Evolutionary conservation across 2,888 invertebrate genomes (phyloP), one percentile per base, ranked within the genome.

Genomic region (Dusona sp.): DNA sequence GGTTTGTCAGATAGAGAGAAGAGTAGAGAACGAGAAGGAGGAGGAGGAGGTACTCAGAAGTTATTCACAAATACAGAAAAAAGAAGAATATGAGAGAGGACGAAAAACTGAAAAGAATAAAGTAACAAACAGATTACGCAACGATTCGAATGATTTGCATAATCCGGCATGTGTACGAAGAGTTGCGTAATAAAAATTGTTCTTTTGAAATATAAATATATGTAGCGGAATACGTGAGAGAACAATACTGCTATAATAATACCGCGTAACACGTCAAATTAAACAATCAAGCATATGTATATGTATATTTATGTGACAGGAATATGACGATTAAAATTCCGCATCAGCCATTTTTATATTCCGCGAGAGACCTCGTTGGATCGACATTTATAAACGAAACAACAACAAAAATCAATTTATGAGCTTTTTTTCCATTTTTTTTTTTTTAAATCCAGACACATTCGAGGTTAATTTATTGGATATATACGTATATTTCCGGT

Each of bases 101-200:
- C 22, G 38, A 78, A 88, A 77, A 75, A 79, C 87, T 79, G 72
- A n/a, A n/a, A n/a, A 70, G 79, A 89, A 90, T 83, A 84, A 72
- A 86, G 86, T 87, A 88, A 89, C 89, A 91, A 91, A 91, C 89
- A 90, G 85, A 91, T 92, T 92, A 90, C 88, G 89, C 89, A 92
- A 92, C 86, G 74, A 85, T 88, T 86, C 75, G 82, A 83, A 75
- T 88, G 74, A 88, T 89, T 81, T 81, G 81, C 87, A 91, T 92
- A 91, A 92, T 89, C 85, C 90, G 87, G 54, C 73, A 57, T 79
- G 72, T 80, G 38, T 38, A 45, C 67, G 65, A 51, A 64, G 67
- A 42, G 42, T 81, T 81, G 81, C 81, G 81, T 74, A 81, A 81
- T 81, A 81, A 81, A 80, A 81, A 81, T 73, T 74, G 54, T 81